A percentile compares a stretch with the other conserved stretches of the same genome.
These are phyloP conservation scores for Tenthredo distinguenda DNA, from an alignment of 2,888 invertebrate species.

Conservation along the genomic window DNA sequence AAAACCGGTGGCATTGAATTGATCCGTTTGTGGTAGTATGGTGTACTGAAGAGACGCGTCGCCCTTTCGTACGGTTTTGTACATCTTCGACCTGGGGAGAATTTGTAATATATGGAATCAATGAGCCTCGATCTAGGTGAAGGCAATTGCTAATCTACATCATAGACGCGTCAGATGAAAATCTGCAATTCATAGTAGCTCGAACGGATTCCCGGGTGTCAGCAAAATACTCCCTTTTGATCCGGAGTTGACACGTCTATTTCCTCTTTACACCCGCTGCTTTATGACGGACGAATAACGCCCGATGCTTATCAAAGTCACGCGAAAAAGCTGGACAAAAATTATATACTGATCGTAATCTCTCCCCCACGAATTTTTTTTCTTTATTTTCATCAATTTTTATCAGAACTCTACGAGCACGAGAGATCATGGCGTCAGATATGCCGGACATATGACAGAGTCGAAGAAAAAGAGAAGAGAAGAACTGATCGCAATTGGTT, in stretches of 20 bases:
- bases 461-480: neutral
- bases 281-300: conserved; percentile 5
- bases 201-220: neutral
- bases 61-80: conserved; percentile 87
- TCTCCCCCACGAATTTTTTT: neutral
- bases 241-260: conserved; percentile 22
- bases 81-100: conserved; percentile 80
- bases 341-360: neutral
- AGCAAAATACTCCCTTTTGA: conserved; percentile 3
- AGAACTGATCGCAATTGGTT: neutral
- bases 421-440: conserved; percentile 12
- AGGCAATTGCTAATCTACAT: conserved; percentile 17
- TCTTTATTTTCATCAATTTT: neutral
- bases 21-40: conserved; percentile 86
- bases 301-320: conserved; percentile 16
- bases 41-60: conserved; percentile 88
- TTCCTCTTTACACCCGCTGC: conserved; percentile 8
- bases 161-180: neutral
- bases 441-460: neutral
- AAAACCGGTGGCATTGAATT: conserved; percentile 61
- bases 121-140: neutral
- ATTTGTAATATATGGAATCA: neutral
- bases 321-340: neutral
- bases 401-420: neutral
- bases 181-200: conserved; percentile 36